Conservation (phyloP, 30 jellyfish, hydroid and myxozoan genomes). For the Turritopsis dohrnii region DNA sequence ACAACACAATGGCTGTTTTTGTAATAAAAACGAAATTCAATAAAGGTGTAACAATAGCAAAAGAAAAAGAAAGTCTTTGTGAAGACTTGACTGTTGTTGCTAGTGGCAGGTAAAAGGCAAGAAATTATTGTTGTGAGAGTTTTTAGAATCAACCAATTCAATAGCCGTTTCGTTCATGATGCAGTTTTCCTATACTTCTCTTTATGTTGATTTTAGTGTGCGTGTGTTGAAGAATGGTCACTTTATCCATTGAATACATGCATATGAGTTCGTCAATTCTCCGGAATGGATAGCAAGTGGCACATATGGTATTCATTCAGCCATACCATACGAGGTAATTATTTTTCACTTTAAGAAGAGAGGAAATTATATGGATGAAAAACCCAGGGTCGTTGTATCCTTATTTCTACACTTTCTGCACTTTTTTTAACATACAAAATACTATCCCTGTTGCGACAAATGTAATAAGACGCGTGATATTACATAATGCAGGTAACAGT, state of each 20-base stretch:
- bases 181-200: neutral
- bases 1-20: neutral
- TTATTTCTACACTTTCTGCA: too few relatives aligned
- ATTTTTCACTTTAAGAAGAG: too few relatives aligned
- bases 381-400: too few relatives aligned
- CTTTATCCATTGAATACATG: neutral
- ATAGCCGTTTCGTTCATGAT: too few relatives aligned
- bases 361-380: too few relatives aligned
- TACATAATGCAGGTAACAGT: constrained; percentile 15
- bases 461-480: neutral
- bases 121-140: neutral
- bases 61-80: neutral
- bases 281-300: constrained; percentile 29
- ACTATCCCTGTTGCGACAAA: neutral
- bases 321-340: constrained; percentile 23
- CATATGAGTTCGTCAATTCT: constrained; percentile 19
- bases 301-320: neutral
- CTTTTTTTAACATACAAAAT: too few relatives aligned
- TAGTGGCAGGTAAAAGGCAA: constrained; percentile 5
- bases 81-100: constrained; percentile 13
- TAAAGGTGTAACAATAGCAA: neutral
- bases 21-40: neutral
- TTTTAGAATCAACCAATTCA: too few relatives aligned
- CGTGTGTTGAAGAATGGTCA: constrained; percentile 10
- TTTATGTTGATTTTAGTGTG: neutral